A percentile compares a stretch with the other conserved stretches of the same genome.
These are phyloP conservation scores for Epicauta chinensis DNA, from an alignment of 1,140 invertebrate species.

Conservation along the genomic window DNA sequence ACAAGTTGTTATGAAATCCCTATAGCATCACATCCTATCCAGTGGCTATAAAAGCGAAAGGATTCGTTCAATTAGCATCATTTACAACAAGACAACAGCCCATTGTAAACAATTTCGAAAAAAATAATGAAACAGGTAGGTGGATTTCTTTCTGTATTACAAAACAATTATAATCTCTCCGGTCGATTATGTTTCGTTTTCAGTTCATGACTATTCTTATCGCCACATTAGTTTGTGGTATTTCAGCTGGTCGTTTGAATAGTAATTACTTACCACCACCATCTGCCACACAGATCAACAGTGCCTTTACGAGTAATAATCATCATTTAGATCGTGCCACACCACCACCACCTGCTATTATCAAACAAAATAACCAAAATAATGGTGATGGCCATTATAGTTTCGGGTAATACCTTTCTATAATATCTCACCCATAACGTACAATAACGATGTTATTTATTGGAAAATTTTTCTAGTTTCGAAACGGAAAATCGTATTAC, in stretches of 20 bases:
- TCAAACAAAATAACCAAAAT: slow-evolving; percentile 46
- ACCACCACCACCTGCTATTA: slow-evolving; percentile 31
- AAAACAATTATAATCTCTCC: slow-evolving; percentile 2
- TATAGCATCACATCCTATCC: slow-evolving; percentile 18
- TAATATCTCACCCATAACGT: slow-evolving; percentile 6
- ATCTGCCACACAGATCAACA: slow-evolving; percentile 11
- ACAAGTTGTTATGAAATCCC: slow-evolving; percentile 16
- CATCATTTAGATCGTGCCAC: neutral
- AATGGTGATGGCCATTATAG: slow-evolving; percentile 49
- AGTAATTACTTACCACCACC: slow-evolving; percentile 32
- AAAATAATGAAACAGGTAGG: slow-evolving; percentile 20
- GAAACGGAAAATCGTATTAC: slow-evolving; percentile 48
- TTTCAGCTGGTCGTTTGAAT: slow-evolving; percentile 31
- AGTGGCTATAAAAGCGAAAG: slow-evolving; percentile 18
- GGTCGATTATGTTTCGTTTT: slow-evolving; percentile 1
- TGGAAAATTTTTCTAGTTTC: slow-evolving; percentile 34
- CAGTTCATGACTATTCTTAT: slow-evolving; percentile 11
- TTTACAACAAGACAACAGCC: slow-evolving; percentile 7
- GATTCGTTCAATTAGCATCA: slow-evolving; percentile 13
- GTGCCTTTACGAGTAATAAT: neutral
- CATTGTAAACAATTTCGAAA: neutral
- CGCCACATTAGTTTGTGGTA: slow-evolving; percentile 18
- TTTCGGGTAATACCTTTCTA: slow-evolving; percentile 36
- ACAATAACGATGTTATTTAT: neutral
- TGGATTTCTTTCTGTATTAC: neutral